phyloP scores from a whole-genome alignment of 2,113 vertebrate species.

The Chaetodon trifascialis region DNA sequence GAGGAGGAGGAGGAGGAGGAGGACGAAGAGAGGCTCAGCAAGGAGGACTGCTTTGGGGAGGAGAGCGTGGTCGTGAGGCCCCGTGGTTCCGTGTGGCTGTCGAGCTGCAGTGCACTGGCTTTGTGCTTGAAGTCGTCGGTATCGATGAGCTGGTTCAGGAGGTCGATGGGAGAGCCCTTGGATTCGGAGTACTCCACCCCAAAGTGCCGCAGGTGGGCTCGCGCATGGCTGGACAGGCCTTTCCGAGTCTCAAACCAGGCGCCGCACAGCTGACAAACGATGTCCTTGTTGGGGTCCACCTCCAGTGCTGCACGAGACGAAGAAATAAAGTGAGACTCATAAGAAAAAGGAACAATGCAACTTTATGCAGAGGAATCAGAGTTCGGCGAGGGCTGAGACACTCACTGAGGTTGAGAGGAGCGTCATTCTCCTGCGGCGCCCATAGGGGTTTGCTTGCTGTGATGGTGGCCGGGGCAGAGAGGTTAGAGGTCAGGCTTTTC shows the following conservation, averaged over 20 bases:
- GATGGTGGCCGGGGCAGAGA: conserved; percentile 47
- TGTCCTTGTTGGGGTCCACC: conserved; percentile 90
- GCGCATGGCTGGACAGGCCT: conserved; percentile 93
- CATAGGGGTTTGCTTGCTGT: conserved; percentile 82
- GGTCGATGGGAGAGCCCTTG: conserved; percentile 93
- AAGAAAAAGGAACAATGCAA: neutral
- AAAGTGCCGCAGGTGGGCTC: conserved; percentile 94
- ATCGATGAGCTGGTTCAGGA: conserved; percentile 91
- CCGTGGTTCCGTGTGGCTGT: conserved; percentile 60
- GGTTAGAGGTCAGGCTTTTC: conserved; percentile 70
- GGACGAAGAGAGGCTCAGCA: conserved; percentile 67
- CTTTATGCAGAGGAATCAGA: too few relatives aligned
- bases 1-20: conserved; percentile 56
- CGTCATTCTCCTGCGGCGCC: conserved; percentile 91
- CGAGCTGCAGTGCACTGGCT: conserved; percentile 68
- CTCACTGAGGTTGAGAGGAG: conserved; percentile 97
- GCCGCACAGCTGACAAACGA: conserved; percentile 93
- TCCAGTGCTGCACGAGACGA: conserved; percentile 87
- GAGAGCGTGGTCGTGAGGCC: conserved; percentile 67
- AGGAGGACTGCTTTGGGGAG: conserved; percentile 78
- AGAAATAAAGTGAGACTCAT: neutral
- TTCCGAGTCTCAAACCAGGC: conserved; percentile 97
- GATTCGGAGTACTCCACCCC: conserved; percentile 93
- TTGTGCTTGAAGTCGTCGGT: conserved; percentile 91
- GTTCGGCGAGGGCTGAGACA: conserved; percentile 31